Base-by-base conservation (phyloP, 2,888 invertebrate species). In the Drosophila anomelani region DNA sequence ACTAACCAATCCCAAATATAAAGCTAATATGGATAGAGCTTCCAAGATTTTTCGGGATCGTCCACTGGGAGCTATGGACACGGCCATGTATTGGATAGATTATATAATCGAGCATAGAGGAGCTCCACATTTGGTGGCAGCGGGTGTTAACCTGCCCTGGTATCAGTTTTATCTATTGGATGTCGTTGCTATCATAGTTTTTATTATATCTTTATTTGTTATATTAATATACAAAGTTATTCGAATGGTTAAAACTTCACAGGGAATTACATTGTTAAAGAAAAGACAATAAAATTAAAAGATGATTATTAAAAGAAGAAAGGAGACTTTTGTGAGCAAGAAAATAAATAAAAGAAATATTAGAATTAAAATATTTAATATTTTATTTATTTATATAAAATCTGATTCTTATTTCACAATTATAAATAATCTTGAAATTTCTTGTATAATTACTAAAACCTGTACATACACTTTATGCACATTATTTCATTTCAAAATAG, bases 61-160 rank as follows among this genome's bases (percentile, higher is more conserved):
- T 38, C 91, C 90, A 0, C 44, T 86, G 23, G 68, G 71, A 7
- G 84, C 92, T 0, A 75, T 91, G 63, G 92, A 92, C 4, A 88
- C 86, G 0, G 91, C 93, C 2, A 88, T 92, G 58, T 93, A 88
- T 72, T 92, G 93, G 92, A 88, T 92, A 12, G 91, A 93, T 36
- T 92, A 93, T 57, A 86, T 92, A 1, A 86, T 92, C 6, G 78
- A 90, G 7, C 89, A 93, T 72, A 89, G 91, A 17, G 92, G 93
- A 8, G 92, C 92, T 0, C 79, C 86, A 0, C 91, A 92, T 41
- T 64, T 93, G 46, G 83, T 59, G 39, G 39, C 92, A 0, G 85
- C 89, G 0, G 90, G 90, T 0, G 46, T 86, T n/a, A 80, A 91
- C 32, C 60, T 92, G 15, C 64, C 84, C 4, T 92, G 91, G 92